A percentile compares a stretch with the other conserved stretches of the same genome.
These are phyloP conservation scores for Labeo catla DNA, from an alignment of 2,113 vertebrate species.

Conservation along the genomic window DNA sequence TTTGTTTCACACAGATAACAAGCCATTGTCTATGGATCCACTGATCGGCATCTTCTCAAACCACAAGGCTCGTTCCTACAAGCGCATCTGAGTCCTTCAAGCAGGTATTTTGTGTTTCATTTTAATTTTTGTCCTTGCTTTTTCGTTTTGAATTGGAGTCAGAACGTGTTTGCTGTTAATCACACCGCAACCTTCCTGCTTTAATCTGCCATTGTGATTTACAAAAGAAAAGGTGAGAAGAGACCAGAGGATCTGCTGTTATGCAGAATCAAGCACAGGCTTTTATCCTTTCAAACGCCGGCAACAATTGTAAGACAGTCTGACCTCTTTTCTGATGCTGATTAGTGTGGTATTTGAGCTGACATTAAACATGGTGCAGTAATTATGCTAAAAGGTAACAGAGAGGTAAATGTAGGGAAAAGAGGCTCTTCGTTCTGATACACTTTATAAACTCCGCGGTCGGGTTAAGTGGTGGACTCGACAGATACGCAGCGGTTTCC, in stretches of 20 bases:
- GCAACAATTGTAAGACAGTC: conserved; percentile 4
- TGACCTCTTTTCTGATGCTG: conserved; percentile 29
- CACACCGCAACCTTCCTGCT: background rate
- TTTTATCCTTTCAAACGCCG: conserved; percentile 23
- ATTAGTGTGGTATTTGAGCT: conserved; percentile 34
- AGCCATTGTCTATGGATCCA: conserved; percentile 55
- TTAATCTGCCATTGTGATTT: conserved; percentile 1
- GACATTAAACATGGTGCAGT: conserved; percentile 34
- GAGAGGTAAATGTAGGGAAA: conserved; percentile 3
- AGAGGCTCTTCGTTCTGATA: background rate
- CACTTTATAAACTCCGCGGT: background rate
- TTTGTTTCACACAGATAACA: conserved; percentile 59
- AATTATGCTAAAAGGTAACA: conserved; percentile 36
- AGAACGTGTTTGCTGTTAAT: background rate
- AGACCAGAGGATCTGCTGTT: background rate
- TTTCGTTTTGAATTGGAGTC: background rate
- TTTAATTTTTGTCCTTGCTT: background rate
- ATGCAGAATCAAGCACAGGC: conserved; percentile 2
- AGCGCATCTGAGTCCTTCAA: conserved; percentile 59
- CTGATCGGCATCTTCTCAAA: conserved; percentile 53
- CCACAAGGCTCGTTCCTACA: conserved; percentile 51
- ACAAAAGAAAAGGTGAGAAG: background rate
- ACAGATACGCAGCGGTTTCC: background rate
- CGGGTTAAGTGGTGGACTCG: background rate
- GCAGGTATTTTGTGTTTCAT: conserved; percentile 44